phyloP scores from a whole-genome alignment of 2,888 invertebrate genomes.

The Agriotes lineatus region DNA sequence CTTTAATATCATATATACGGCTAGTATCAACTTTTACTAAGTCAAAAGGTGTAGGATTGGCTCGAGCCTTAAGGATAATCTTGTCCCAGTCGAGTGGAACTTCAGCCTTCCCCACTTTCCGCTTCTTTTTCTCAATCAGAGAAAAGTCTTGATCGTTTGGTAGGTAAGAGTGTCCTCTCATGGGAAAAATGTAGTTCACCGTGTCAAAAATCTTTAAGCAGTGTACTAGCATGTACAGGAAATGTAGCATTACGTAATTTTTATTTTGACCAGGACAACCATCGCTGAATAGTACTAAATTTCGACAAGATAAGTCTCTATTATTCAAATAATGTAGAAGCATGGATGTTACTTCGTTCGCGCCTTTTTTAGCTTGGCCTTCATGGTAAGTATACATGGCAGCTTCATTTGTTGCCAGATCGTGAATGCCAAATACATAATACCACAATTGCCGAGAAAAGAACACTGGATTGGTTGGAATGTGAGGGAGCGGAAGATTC shows the following conservation, averaged over 20 bases:
- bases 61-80: no score
- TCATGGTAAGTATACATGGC: constrained; percentile 36
- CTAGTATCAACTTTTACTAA: no score
- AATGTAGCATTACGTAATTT: constrained; percentile 8
- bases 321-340: background rate
- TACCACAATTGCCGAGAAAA: background rate
- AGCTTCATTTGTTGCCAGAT: constrained; percentile 41
- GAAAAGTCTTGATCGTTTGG: no score
- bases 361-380: background rate
- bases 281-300: background rate
- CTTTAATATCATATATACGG: no score
- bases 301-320: background rate
- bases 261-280: constrained; percentile 5
- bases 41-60: no score
- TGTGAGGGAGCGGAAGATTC: background rate
- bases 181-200: background rate
- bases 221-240: constrained; percentile 7
- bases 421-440: constrained; percentile 5
- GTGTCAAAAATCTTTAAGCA: background rate
- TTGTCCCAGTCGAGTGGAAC: no score
- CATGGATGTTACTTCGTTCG: background rate
- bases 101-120: no score
- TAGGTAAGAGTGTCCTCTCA: no score
- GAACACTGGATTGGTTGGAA: background rate
- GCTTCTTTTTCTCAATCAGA: no score